Percentiles rank a stretch among this genome's conserved stretches.
Conservation (phyloP, 2,888 invertebrate species). For the Lasioglossum morio region DNA sequence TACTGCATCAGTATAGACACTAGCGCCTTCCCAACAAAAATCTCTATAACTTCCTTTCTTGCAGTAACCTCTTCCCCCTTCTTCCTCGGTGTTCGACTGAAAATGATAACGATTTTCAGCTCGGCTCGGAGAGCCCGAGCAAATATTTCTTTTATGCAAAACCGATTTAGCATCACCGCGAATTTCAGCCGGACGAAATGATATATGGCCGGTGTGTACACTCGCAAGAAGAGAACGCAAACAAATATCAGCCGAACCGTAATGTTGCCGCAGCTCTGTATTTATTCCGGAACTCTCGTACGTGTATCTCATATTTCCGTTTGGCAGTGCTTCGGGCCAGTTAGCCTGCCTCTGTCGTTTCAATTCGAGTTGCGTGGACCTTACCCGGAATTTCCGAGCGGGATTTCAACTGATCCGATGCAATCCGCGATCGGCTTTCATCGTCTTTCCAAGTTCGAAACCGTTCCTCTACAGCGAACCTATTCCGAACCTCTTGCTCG, state of each 20-base stretch:
- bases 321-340: conserved; percentile 35
- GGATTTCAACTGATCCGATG: neutral
- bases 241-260: conserved; percentile 40
- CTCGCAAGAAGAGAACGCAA: conserved; percentile 43
- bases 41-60: neutral
- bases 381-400: conserved; percentile 25
- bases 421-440: neutral
- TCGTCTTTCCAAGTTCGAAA: neutral
- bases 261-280: conserved; percentile 32
- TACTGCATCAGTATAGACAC: neutral
- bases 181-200: conserved; percentile 46
- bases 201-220: conserved; percentile 31
- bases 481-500: neutral
- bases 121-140: conserved; percentile 8
- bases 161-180: conserved; percentile 35
- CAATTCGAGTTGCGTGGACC: conserved; percentile 14
- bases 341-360: conserved; percentile 45
- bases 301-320: conserved; percentile 52
- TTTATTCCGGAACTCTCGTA: conserved; percentile 43
- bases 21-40: neutral
- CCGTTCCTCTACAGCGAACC: neutral
- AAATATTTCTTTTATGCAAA: conserved; percentile 55
- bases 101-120: conserved; percentile 8
- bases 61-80: neutral
- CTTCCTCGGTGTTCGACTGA: neutral